phyloP scores from a whole-genome alignment of 2,797 vertebrate genomes.

The Intellagama lesueurii region DNA sequence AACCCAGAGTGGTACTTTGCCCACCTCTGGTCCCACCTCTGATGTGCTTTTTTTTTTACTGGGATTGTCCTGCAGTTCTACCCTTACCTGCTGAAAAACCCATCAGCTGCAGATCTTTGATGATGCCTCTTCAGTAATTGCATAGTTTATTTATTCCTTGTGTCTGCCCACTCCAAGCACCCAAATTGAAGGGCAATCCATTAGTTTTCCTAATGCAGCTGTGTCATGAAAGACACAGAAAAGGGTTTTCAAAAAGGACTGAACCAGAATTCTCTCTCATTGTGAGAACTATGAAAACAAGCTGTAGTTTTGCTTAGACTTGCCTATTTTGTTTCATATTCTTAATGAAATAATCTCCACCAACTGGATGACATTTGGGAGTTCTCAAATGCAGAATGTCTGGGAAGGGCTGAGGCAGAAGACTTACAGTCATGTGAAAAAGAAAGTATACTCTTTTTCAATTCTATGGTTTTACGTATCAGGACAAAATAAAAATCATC shows the following conservation, averaged over 20 bases:
- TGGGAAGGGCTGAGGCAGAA: too few relatives aligned
- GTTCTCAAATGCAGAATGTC: neutral
- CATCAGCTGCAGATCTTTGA: too few relatives aligned
- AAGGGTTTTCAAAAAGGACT: neutral
- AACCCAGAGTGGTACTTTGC: too few relatives aligned
- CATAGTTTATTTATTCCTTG: too few relatives aligned
- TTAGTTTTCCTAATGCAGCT: neutral
- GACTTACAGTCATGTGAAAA: too few relatives aligned
- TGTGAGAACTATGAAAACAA: neutral
- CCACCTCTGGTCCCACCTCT: too few relatives aligned
- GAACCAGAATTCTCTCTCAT: too few relatives aligned
- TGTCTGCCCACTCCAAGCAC: neutral
- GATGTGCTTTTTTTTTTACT: neutral
- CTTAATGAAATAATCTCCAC: neutral
- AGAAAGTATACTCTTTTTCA: too few relatives aligned
- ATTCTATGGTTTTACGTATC: too few relatives aligned
- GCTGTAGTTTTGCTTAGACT: neutral
- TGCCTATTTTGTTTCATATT: neutral
- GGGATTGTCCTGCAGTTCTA: neutral
- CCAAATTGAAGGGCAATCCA: neutral
- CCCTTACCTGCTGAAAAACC: neutral
- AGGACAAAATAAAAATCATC: too few relatives aligned
- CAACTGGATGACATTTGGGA: neutral
- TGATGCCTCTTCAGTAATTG: neutral
- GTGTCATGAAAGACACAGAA: neutral